Conservation (phyloP, 2,797 vertebrate species). For the Thalassophryne amazonica region DNA sequence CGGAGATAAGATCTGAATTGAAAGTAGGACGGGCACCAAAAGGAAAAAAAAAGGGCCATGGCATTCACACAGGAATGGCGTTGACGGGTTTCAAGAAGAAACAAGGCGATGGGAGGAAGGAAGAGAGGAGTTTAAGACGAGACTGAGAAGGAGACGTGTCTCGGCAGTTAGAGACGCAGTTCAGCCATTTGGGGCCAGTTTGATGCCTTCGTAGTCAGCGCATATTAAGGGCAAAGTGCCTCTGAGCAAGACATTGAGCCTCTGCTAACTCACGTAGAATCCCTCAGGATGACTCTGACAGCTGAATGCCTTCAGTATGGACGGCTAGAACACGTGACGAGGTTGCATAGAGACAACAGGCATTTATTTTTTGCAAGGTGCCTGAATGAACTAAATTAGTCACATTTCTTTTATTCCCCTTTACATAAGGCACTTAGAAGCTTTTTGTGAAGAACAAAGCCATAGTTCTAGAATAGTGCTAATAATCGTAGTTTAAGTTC, state of each 20-base stretch:
- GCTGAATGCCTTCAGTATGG: background rate
- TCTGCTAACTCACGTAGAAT: conserved; percentile 1
- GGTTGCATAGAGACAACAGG: background rate
- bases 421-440: background rate
- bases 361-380: too few relatives aligned
- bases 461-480: background rate
- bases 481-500: background rate
- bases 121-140: conserved; percentile 1
- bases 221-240: conserved; percentile 5
- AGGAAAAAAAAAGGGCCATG: conserved; percentile 37
- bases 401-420: background rate
- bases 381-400: background rate
- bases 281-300: background rate
- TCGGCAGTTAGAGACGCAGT: background rate
- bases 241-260: background rate
- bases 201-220: background rate
- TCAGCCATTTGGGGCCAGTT: background rate
- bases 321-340: background rate
- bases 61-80: conserved; percentile 6
- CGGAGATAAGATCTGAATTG: conserved; percentile 26
- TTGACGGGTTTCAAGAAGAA: conserved; percentile 38
- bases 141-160: background rate
- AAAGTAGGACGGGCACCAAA: conserved; percentile 37
- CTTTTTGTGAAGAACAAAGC: background rate
- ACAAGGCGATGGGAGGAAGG: too few relatives aligned